Conservation (phyloP, 2,888 invertebrate species). For the Acanthosoma haemorrhoidale region DNA sequence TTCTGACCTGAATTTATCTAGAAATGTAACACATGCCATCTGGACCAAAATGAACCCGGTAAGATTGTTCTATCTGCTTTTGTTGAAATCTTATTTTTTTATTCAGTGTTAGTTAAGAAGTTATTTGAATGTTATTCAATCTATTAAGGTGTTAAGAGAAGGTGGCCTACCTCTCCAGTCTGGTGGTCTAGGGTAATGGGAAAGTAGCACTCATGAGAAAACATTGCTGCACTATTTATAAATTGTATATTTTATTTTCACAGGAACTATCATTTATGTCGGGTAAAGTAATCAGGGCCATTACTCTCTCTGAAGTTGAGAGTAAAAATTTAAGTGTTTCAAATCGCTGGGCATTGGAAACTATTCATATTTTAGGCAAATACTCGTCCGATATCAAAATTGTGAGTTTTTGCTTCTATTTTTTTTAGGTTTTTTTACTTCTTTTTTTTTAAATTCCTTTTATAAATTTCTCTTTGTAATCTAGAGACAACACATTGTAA, state of each 20-base stretch:
- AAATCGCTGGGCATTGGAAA: constrained; percentile 30
- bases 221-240: too few relatives aligned
- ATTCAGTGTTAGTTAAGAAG: too few relatives aligned
- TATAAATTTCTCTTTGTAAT: neutral
- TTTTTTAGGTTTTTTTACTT: neutral
- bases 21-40: constrained; percentile 31
- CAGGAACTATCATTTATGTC: neutral
- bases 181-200: too few relatives aligned
- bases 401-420: constrained; percentile 17
- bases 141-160: too few relatives aligned
- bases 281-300: constrained; percentile 29
- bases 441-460: neutral
- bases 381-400: constrained; percentile 22
- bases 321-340: neutral
- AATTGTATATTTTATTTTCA: neutral
- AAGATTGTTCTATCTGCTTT: too few relatives aligned
- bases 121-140: too few relatives aligned
- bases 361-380: constrained; percentile 12
- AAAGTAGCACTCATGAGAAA: too few relatives aligned
- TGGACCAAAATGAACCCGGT: constrained; percentile 38
- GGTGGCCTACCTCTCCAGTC: too few relatives aligned
- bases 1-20: constrained; percentile 35
- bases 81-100: too few relatives aligned
- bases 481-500: neutral
- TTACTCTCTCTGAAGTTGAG: constrained; percentile 14